phyloP scores from a whole-genome alignment of 2,797 vertebrate species.

The Melanitta fusca region DNA sequence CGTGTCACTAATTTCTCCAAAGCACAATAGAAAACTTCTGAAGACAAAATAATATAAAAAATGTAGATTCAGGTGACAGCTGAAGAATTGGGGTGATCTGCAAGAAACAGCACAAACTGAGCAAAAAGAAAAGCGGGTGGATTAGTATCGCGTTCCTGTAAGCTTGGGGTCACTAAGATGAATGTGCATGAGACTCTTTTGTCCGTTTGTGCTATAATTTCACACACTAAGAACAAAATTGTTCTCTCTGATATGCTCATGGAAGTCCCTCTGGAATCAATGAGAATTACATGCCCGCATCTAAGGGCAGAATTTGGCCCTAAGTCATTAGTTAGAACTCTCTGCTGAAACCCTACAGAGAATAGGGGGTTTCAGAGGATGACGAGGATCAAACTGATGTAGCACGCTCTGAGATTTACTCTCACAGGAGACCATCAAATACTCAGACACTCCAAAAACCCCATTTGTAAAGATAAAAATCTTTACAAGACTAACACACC shows the following conservation, averaged over 20 bases:
- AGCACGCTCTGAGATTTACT: constrained; percentile 44
- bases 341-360: constrained; percentile 50
- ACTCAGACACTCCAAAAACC: constrained; percentile 30
- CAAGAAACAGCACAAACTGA: constrained; percentile 23
- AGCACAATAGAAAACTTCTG: constrained; percentile 4
- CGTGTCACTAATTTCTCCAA: constrained; percentile 55
- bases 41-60: constrained; percentile 33
- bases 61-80: not conserved
- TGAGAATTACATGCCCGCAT: constrained; percentile 51
- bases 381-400: constrained; percentile 59
- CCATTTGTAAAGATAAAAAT: constrained; percentile 22
- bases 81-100: constrained; percentile 23
- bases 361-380: constrained; percentile 58
- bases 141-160: not conserved
- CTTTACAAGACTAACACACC: not conserved
- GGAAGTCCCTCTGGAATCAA: constrained; percentile 54
- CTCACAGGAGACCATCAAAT: constrained; percentile 40
- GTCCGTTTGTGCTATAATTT: constrained; percentile 64
- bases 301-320: constrained; percentile 71
- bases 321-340: constrained; percentile 77
- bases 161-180: constrained; percentile 74
- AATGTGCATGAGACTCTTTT: constrained; percentile 68
- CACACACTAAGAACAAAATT: constrained; percentile 55
- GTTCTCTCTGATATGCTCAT: constrained; percentile 38
- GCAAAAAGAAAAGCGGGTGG: constrained; percentile 22